Conservation (phyloP, 1,140 invertebrate species). For the Hypsibius dujardini region DNA sequence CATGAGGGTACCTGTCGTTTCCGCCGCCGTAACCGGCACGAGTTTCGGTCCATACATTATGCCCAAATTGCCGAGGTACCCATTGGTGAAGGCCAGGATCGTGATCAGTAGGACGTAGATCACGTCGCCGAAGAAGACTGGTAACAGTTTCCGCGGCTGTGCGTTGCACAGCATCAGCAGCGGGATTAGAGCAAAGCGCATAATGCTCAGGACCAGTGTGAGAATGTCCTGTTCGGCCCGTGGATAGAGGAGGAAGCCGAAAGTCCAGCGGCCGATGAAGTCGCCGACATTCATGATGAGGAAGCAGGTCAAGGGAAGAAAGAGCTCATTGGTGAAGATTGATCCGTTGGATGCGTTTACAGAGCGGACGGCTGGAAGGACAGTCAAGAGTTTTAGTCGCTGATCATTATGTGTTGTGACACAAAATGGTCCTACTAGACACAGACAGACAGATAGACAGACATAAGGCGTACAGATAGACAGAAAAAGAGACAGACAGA, state of each 20-base stretch:
- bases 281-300: constrained; percentile 74
- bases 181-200: constrained; percentile 56
- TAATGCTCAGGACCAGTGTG: constrained; percentile 43
- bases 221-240: constrained; percentile 30
- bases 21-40: constrained; percentile 30
- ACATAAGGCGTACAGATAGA: constrained; percentile 61
- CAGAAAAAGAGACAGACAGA: constrained; percentile 30
- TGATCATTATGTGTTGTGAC: too few species aligned
- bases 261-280: constrained; percentile 57
- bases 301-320: constrained; percentile 73
- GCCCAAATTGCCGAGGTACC: constrained; percentile 66
- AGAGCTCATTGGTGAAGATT: constrained; percentile 54
- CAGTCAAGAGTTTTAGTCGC: too few species aligned
- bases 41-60: constrained; percentile 70
- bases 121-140: constrained; percentile 58
- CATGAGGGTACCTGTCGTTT: background rate
- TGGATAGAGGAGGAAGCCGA: constrained; percentile 51
- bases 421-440: too few species aligned
- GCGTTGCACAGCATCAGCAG: constrained; percentile 70
- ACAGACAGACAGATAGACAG: constrained; percentile 65
- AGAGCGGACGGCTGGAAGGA: constrained; percentile 30
- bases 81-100: constrained; percentile 63
- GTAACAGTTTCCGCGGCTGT: constrained; percentile 52
- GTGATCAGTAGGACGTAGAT: constrained; percentile 64
- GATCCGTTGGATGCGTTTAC: background rate